A percentile compares a stretch with the other conserved stretches of the same genome.
Conservation (phyloP, 1,140 invertebrate genomes). For the Cherax quadricarinatus region DNA sequence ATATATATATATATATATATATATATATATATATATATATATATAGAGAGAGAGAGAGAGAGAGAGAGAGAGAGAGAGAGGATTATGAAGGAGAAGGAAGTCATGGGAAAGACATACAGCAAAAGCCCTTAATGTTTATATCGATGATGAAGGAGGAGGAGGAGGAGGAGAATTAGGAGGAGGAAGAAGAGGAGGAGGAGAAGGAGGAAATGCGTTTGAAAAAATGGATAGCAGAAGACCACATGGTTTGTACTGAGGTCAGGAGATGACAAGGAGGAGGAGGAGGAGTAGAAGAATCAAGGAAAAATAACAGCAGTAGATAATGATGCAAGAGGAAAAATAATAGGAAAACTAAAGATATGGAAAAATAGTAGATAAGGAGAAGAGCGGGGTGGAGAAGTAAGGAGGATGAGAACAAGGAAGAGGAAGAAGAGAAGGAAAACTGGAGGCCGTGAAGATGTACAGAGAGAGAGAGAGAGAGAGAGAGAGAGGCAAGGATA, state of each 20-base stretch:
- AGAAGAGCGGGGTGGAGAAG: neutral
- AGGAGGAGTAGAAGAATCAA: neutral
- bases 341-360: neutral
- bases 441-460: neutral
- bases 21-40: too few relatives aligned
- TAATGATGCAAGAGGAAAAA: neutral
- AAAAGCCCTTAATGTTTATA: too few relatives aligned
- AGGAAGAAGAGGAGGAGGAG: neutral
- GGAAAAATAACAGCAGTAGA: too few relatives aligned
- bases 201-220: neutral
- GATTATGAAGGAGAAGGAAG: too few relatives aligned
- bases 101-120: too few relatives aligned
- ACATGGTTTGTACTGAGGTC: neutral
- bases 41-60: too few relatives aligned
- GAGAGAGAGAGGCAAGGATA: neutral
- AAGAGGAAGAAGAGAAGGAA: neutral
- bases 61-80: too few relatives aligned
- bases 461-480: neutral
- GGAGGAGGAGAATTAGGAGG: neutral
- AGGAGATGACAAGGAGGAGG: neutral
- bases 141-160: too few relatives aligned
- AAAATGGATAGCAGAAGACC: neutral
- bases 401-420: conserved; percentile 10
- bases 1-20: too few relatives aligned
- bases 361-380: neutral